These are phyloP conservation scores for Danio tinwini DNA, from an alignment of 2,797 vertebrate genomes.

Conservation along the genomic window DNA sequence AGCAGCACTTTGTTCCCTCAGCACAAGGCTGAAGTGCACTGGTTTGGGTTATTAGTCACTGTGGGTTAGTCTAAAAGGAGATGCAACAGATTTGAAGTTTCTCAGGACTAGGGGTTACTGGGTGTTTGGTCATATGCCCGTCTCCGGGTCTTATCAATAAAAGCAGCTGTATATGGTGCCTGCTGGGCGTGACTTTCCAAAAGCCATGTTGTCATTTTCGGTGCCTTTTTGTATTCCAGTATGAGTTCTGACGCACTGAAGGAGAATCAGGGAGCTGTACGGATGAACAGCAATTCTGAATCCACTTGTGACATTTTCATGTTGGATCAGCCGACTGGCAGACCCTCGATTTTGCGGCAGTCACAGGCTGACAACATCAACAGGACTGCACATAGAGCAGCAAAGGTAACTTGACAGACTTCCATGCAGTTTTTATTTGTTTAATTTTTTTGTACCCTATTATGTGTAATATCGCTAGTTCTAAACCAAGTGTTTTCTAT, in stretches of 20 bases:
- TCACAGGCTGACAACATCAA: slow-evolving; percentile 91
- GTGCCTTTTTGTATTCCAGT: slow-evolving; percentile 71
- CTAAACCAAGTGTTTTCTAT: not conserved
- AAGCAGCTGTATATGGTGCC: slow-evolving; percentile 64
- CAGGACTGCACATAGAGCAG: slow-evolving; percentile 74
- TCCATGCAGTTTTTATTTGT: not conserved
- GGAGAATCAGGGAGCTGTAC: slow-evolving; percentile 76
- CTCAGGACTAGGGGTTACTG: not conserved
- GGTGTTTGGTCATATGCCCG: slow-evolving; percentile 24
- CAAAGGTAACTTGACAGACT: slow-evolving; percentile 79
- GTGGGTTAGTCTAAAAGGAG: slow-evolving; percentile 7
- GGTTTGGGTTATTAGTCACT: not conserved
- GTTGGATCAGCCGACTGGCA: slow-evolving; percentile 80
- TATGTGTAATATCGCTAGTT: not conserved
- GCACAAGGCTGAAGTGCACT: not conserved
- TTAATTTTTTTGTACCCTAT: no score
- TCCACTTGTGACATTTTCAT: slow-evolving; percentile 78
- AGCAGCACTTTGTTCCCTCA: not conserved
- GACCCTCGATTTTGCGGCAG: slow-evolving; percentile 84
- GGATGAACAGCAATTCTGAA: slow-evolving; percentile 68
- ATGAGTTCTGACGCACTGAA: slow-evolving; percentile 87
- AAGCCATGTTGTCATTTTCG: not conserved
- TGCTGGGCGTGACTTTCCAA: slow-evolving; percentile 14
- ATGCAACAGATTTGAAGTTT: not conserved
- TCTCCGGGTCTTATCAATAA: slow-evolving; percentile 68